These are phyloP conservation scores for Emydura subglobosa DNA, from an alignment of 2,113 vertebrate genomes.

Conservation along the genomic window DNA sequence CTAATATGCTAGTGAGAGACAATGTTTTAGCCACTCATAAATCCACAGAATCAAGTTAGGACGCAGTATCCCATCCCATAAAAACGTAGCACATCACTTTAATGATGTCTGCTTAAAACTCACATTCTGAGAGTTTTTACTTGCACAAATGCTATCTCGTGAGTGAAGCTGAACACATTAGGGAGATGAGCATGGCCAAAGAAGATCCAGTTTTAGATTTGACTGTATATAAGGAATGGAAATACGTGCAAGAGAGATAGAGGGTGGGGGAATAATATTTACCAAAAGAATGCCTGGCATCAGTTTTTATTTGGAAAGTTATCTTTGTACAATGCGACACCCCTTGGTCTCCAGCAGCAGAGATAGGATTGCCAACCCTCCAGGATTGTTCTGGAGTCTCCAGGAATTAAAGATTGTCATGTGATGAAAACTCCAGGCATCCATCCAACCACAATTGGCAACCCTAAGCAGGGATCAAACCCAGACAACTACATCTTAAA, in stretches of 20 bases:
- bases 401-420: not conserved
- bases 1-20: not conserved
- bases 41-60: constrained; percentile 2
- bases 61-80: not conserved
- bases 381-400: not conserved
- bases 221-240: not conserved
- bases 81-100: not conserved
- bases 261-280: not conserved
- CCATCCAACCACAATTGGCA: not conserved
- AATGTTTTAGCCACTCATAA: not conserved
- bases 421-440: not conserved
- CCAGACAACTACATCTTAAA: not conserved
- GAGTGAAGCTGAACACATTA: not conserved
- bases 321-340: not conserved
- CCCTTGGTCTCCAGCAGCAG: not conserved
- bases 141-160: not conserved
- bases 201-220: not conserved
- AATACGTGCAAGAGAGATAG: fast-evolving
- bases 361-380: not conserved
- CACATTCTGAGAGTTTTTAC: not conserved
- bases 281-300: not conserved
- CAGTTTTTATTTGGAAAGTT: not conserved
- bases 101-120: constrained; percentile 2
- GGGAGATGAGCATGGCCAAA: not conserved
- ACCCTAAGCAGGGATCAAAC: not conserved